These are phyloP conservation scores for Syngnathus scovelli DNA, from an alignment of 2,113 vertebrate genomes.

Conservation along the genomic window DNA sequence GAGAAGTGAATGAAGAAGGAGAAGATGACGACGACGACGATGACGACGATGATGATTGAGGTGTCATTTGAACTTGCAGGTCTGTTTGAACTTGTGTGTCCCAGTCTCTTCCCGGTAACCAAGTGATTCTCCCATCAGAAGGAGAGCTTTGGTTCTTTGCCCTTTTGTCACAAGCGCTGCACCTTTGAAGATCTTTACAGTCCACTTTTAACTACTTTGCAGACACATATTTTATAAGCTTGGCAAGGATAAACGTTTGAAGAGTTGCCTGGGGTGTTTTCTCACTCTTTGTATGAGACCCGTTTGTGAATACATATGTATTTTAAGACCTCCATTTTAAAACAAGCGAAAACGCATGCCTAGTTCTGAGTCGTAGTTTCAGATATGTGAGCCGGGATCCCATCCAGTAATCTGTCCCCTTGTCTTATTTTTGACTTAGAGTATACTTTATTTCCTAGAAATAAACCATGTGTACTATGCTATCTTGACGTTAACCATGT, in stretches of 20 bases:
- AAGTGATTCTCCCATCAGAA: constrained; percentile 71
- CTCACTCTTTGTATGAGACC: constrained; percentile 65
- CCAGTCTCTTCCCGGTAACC: constrained; percentile 53
- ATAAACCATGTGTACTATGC: constrained; percentile 68
- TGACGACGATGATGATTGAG: constrained; percentile 77
- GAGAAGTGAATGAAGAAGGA: constrained; percentile 90
- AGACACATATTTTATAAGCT: constrained; percentile 65
- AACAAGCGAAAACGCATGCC: constrained; percentile 69
- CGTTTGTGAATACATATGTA: constrained; percentile 66
- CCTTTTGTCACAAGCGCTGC: constrained; percentile 29
- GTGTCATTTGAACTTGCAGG: constrained; percentile 69
- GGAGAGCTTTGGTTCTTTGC: constrained; percentile 76
- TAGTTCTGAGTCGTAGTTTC: constrained; percentile 41
- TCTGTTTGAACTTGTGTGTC: constrained; percentile 84
- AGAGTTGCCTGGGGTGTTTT: constrained; percentile 50
- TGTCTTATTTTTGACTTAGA: constrained; percentile 58
- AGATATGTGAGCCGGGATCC: not conserved
- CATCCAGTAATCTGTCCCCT: constrained; percentile 28
- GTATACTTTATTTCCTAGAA: constrained; percentile 44
- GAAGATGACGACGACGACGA: constrained; percentile 72
- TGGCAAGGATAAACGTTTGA: constrained; percentile 60
- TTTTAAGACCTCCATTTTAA: constrained; percentile 56
- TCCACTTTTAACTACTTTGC: constrained; percentile 63
- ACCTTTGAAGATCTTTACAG: constrained; percentile 43
- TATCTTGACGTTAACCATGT: constrained; percentile 65